These are phyloP conservation scores for Lucinisca nassula DNA, from an alignment of 2,888 invertebrate species.

Conservation along the genomic window DNA sequence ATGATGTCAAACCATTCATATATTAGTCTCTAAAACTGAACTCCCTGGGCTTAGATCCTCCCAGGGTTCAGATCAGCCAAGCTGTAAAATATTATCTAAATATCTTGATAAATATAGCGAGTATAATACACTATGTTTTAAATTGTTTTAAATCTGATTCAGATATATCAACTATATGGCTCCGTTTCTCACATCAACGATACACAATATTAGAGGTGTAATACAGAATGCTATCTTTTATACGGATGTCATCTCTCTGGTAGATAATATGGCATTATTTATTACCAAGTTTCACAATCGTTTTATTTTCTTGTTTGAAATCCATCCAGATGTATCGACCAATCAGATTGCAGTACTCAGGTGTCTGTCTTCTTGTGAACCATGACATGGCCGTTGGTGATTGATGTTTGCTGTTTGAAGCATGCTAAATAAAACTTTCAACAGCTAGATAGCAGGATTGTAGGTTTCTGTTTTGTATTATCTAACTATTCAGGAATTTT, in stretches of 20 bases:
- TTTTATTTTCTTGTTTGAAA: conserved; percentile 14
- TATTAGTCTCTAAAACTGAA: not conserved
- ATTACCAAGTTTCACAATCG: not conserved
- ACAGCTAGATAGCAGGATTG: not conserved
- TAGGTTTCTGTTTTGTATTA: not conserved
- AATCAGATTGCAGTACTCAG: not conserved
- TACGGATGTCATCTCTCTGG: not conserved
- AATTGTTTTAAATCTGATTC: not conserved
- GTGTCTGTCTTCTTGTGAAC: not conserved
- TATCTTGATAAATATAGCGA: not conserved
- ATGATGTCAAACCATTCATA: not conserved
- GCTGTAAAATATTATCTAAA: not conserved
- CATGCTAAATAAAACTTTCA: not conserved
- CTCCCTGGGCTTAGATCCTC: not conserved
- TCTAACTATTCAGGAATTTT: not conserved
- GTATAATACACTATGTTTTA: not conserved
- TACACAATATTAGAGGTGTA: conserved; percentile 11
- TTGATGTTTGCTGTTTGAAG: not conserved
- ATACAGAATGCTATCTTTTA: not conserved
- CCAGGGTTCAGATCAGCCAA: not conserved
- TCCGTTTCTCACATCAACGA: not conserved
- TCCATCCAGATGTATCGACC: not conserved
- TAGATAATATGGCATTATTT: not conserved
- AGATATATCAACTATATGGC: too few species aligned
- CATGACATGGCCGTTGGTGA: not conserved